Conservation (phyloP, 2,888 invertebrate genomes). For the Saturnia japonica region DNA sequence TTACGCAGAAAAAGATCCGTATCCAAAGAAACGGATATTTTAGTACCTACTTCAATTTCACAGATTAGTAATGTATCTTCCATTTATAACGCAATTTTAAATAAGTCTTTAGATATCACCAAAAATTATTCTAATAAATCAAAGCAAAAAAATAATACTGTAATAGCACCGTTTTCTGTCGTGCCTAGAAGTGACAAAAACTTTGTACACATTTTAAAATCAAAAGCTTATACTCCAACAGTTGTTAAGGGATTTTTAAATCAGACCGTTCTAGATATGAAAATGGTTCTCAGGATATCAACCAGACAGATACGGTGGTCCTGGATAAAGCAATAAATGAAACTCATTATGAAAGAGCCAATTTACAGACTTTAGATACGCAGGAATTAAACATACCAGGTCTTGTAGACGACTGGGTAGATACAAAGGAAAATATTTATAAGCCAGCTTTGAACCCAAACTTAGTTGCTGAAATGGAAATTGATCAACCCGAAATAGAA, state of each 20-base stretch:
- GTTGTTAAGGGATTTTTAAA: slow-evolving; percentile 66
- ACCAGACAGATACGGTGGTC: slow-evolving; percentile 57
- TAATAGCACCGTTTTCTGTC: slow-evolving; percentile 57
- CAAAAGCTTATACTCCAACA: slow-evolving; percentile 31
- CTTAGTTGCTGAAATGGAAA: slow-evolving; percentile 67
- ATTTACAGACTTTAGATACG: slow-evolving; percentile 50
- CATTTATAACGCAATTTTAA: slow-evolving; percentile 58
- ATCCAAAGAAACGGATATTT: slow-evolving; percentile 28
- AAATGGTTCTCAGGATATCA: slow-evolving; percentile 45
- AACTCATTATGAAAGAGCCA: slow-evolving; percentile 50
- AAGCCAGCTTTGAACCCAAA: slow-evolving; percentile 60
- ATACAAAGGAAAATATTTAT: slow-evolving; percentile 56
- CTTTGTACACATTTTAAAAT: slow-evolving; percentile 50
- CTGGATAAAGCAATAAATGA: slow-evolving; percentile 59
- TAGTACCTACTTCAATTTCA: slow-evolving; percentile 34
- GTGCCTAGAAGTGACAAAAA: slow-evolving; percentile 52
- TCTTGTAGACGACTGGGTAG: slow-evolving; percentile 66
- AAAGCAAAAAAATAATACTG: slow-evolving; percentile 25
- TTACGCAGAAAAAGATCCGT: slow-evolving; percentile 64
- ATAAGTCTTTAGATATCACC: slow-evolving; percentile 43
- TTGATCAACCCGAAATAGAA: slow-evolving; percentile 64
- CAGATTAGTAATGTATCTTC: slow-evolving; percentile 35
- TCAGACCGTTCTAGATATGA: slow-evolving; percentile 67
- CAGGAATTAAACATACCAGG: slow-evolving; percentile 57
- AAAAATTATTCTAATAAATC: slow-evolving; percentile 23